A percentile compares a stretch with the other conserved stretches of the same genome.
phyloP scores from a whole-genome alignment of 2,113 vertebrate genomes.

The Chaetodon auriga region DNA sequence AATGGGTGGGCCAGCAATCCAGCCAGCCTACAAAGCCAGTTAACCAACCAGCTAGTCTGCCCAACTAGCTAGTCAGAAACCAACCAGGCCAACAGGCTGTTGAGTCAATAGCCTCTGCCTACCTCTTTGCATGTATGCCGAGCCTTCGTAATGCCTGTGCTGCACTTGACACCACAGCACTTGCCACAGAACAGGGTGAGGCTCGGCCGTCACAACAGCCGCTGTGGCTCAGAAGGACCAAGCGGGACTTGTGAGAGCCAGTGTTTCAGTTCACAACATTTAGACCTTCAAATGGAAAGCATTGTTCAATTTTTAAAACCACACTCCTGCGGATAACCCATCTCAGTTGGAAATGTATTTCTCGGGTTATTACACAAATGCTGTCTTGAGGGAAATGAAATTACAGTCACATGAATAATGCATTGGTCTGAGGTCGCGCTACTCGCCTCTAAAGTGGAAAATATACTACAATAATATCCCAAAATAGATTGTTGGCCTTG shows the following conservation, averaged over 20 bases:
- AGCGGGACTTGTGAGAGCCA: conserved; percentile 27
- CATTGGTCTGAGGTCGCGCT: neutral
- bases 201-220: conserved; percentile 22
- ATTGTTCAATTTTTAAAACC: conserved; percentile 4
- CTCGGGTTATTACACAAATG: conserved; percentile 23
- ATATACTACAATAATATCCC: conserved; percentile 14
- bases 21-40: conserved; percentile 25
- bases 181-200: conserved; percentile 52
- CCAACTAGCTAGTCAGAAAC: neutral
- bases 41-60: conserved; percentile 25
- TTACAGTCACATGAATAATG: conserved; percentile 32
- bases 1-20: conserved; percentile 11
- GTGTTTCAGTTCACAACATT: neutral
- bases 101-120: conserved; percentile 42
- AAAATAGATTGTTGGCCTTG: conserved; percentile 11
- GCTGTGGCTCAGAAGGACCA: conserved; percentile 5
- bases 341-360: conserved; percentile 13
- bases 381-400: conserved; percentile 9
- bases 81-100: conserved; percentile 33
- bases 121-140: conserved; percentile 62
- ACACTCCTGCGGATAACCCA: conserved; percentile 19
- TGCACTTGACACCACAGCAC: conserved; percentile 29
- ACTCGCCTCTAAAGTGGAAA: conserved; percentile 16
- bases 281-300: neutral
- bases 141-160: conserved; percentile 39